Percentiles rank a stretch among this genome's conserved stretches.
Conservation (phyloP, 2,113 vertebrate genomes). For the Chitala chitala region DNA sequence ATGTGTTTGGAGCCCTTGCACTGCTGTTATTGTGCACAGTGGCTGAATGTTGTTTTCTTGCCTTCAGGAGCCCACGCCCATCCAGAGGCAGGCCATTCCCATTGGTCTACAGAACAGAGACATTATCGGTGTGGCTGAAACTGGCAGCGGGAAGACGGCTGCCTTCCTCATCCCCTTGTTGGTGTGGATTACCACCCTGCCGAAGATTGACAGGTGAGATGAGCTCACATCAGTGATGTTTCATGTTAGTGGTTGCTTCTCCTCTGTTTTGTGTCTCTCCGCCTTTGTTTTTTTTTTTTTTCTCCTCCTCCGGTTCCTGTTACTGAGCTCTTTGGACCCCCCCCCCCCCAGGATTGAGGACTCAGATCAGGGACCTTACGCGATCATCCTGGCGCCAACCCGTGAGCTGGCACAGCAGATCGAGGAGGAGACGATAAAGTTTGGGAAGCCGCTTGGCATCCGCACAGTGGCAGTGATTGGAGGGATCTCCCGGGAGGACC, state of each 20-base stretch:
- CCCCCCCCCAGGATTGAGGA: conserved; percentile 79
- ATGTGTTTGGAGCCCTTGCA: too few species aligned
- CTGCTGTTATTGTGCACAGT: too few species aligned
- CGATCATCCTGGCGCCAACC: conserved; percentile 92
- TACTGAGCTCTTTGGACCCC: background rate
- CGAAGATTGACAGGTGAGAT: conserved; percentile 86
- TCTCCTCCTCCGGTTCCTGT: too few species aligned
- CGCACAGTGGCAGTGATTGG: conserved; percentile 94
- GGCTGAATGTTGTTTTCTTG: background rate
- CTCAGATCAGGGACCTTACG: conserved; percentile 93
- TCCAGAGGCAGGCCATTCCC: conserved; percentile 96
- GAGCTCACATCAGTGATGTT: too few species aligned
- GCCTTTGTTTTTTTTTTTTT: too few species aligned
- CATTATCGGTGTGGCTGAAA: conserved; percentile 96
- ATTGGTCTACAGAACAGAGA: conserved; percentile 96
- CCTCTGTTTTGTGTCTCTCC: too few species aligned
- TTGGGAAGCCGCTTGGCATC: conserved; percentile 92
- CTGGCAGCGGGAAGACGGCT: conserved; percentile 93
- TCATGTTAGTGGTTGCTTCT: too few species aligned
- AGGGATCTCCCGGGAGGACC: conserved; percentile 95
- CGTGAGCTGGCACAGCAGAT: conserved; percentile 98
- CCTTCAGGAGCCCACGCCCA: conserved; percentile 85
- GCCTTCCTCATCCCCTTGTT: conserved; percentile 93
- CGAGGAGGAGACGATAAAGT: conserved; percentile 96
- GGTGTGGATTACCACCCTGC: conserved; percentile 96